Base-by-base conservation (phyloP, 2,888 invertebrate species). In the Pseudoips prasinana region DNA sequence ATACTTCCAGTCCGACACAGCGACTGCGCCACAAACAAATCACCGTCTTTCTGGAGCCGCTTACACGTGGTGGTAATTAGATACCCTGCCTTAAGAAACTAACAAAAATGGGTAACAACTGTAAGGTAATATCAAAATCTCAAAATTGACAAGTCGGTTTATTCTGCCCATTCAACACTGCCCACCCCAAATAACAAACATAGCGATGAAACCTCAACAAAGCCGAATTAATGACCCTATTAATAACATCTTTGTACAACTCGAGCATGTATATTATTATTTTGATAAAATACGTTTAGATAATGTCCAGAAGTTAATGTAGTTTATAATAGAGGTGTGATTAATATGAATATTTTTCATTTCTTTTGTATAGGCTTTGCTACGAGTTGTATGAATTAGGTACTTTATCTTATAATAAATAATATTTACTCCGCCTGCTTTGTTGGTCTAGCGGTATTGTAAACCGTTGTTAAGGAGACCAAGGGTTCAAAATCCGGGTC, bases 291-390 rank as follows among this genome's bases (percentile, higher is more conserved):
- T 55, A 52, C 51, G 5, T 45, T 48, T 38, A 50, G 42, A 76
- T 75, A 74, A 56, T 67, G 72, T 67, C 63, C 58, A 46, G 33
- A 26, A 68, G 64, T 64, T 70, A 72, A 76, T 73, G 58, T 52
- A 67, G 54, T 63, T 60, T 51, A 47, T 73, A 73, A 75, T 48
- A 26, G 6, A n/a, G 7, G 0, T 20, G 4, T 44, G 49, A 48
- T 48, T 29, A 39, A 48, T 48, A 31, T 8, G 24, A 7, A 1
- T 7, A 25, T 7, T 35, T 33, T 35, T 31, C 9, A 29, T 2
- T 36, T 23, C 22, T 25, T 39, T 33, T 46, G 32, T 24, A 10
- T 17, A 1, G 2, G 8, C 18, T 20, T 11, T 11, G 2, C 2
- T n/a, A n/a, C 20, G 7, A 5, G 7, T 20, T 20, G 20, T 18